Conservation (phyloP, 2,113 vertebrate genomes). For the Polyodon spathula region DNA sequence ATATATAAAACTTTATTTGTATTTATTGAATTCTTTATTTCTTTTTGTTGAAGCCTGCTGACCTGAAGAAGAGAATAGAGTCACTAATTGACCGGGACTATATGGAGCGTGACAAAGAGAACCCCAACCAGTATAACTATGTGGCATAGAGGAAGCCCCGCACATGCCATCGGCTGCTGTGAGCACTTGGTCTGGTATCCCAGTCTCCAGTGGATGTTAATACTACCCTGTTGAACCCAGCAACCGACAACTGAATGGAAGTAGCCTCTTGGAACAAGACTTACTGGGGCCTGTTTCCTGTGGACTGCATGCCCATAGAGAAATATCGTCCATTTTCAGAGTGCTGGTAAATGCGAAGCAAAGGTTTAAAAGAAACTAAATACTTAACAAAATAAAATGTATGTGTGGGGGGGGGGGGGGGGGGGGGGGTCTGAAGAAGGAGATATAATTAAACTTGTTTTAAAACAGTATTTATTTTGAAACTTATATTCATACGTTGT, state of each 20-base stretch:
- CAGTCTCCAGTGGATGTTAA: slow-evolving; percentile 71
- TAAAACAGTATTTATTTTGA: slow-evolving; percentile 60
- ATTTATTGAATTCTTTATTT: slow-evolving; percentile 2
- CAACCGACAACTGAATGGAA: slow-evolving; percentile 77
- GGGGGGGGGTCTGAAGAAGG: too few relatives aligned
- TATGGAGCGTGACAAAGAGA: slow-evolving; percentile 99
- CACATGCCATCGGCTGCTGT: slow-evolving; percentile 59
- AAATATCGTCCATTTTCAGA: slow-evolving; percentile 66
- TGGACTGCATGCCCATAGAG: slow-evolving; percentile 81
- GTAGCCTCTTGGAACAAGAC: slow-evolving; percentile 62
- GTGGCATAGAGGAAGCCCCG: slow-evolving; percentile 76
- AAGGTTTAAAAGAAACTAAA: slow-evolving; percentile 32
- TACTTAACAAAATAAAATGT: slow-evolving; percentile 6
- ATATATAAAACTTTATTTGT: neutral
- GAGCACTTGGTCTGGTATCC: slow-evolving; percentile 64
- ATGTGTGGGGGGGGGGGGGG: neutral
- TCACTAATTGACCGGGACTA: slow-evolving; percentile 98
- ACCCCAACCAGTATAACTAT: slow-evolving; percentile 97
- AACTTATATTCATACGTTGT: slow-evolving; percentile 40
- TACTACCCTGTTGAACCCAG: slow-evolving; percentile 72
- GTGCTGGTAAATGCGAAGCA: slow-evolving; percentile 40
- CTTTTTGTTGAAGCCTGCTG: slow-evolving; percentile 79
- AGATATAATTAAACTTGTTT: slow-evolving; percentile 8
- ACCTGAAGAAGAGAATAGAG: slow-evolving; percentile 99
- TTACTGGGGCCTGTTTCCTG: slow-evolving; percentile 71